These are phyloP conservation scores for Bujurquina vittata DNA, from an alignment of 2,113 vertebrate species.

Conservation along the genomic window DNA sequence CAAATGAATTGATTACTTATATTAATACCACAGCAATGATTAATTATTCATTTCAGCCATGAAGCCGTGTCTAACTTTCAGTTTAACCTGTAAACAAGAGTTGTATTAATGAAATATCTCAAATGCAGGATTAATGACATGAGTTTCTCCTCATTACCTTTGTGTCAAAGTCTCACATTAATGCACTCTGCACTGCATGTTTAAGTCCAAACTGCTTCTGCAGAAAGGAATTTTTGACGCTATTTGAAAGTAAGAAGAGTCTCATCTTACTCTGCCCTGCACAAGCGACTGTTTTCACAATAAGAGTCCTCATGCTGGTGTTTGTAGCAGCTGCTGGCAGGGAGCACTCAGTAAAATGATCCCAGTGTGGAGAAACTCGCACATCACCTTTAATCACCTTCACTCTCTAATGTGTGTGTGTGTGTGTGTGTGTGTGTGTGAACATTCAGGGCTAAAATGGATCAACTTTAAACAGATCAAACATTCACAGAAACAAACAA, in stretches of 20 bases:
- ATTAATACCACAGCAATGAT: too few species aligned
- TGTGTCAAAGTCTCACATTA: background rate
- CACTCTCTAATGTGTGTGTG: background rate
- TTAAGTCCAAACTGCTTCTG: background rate
- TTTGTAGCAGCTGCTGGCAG: constrained; percentile 7
- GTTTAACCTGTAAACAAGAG: background rate
- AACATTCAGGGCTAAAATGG: background rate
- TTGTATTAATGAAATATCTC: too few species aligned
- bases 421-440: background rate
- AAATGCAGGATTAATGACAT: background rate
- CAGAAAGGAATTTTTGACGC: background rate
- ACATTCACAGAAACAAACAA: background rate
- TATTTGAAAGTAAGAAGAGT: background rate
- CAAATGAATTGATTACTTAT: background rate
- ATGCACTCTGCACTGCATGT: background rate
- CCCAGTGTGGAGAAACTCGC: background rate
- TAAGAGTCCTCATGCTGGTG: background rate
- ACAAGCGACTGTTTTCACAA: background rate
- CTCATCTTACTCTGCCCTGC: background rate
- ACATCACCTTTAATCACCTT: background rate
- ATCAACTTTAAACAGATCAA: background rate
- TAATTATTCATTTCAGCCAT: background rate
- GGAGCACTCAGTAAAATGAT: background rate
- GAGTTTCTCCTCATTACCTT: background rate
- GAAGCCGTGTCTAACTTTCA: background rate